These are phyloP conservation scores for Lucilia cuprina DNA, from an alignment of 1,140 invertebrate species.

Conservation along the genomic window DNA sequence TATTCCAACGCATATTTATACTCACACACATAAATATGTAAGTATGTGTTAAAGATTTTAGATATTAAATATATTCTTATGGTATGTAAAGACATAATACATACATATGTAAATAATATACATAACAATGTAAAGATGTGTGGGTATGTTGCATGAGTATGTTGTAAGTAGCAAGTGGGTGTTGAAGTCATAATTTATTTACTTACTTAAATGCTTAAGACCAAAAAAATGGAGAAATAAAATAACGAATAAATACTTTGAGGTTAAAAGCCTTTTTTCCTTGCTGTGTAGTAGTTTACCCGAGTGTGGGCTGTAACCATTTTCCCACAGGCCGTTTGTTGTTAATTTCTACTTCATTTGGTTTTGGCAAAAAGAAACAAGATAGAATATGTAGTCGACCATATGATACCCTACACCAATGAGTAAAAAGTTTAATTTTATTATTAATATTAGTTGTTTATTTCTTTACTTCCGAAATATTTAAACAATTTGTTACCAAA, in stretches of 20 bases:
- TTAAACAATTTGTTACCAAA: too few species aligned
- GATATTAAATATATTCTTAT: not conserved
- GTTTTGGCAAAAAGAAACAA: too few species aligned
- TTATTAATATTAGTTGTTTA: too few species aligned
- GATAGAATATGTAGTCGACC: too few species aligned
- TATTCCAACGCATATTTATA: not conserved
- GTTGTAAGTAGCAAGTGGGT: not conserved
- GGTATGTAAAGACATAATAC: not conserved
- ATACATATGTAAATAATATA: not conserved
- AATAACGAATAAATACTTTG: not conserved
- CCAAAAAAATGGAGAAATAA: not conserved
- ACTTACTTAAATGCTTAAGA: not conserved
- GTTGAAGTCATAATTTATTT: conserved; percentile 8
- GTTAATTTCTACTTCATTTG: not conserved
- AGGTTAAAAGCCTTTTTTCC: not conserved
- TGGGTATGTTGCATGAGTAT: not conserved
- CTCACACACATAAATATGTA: not conserved
- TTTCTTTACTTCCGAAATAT: too few species aligned
- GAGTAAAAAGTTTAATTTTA: too few species aligned
- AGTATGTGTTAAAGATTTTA: not conserved
- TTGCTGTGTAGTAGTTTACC: not conserved
- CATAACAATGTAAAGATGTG: not conserved
- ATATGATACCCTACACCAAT: too few species aligned
- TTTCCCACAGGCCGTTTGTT: not conserved
- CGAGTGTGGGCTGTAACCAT: not conserved